Evolutionary conservation across 1,140 invertebrate genomes (phyloP), one percentile per base, ranked within the genome.

Genomic region (Diachasma alloeum): DNA sequence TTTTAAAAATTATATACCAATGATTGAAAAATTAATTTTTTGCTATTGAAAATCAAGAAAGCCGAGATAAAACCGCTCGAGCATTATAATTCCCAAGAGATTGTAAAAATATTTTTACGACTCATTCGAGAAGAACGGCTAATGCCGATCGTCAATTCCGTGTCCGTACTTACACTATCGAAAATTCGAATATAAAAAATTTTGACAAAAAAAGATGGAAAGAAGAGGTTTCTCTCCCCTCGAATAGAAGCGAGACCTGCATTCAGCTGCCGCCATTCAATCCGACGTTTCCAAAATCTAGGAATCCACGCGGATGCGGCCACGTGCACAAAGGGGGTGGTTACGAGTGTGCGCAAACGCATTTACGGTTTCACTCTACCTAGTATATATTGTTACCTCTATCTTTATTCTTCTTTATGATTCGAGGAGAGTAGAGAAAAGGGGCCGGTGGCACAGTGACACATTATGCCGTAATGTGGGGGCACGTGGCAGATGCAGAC

Each of bases 381-480:
- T 36, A 26, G 19, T 63, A 39, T 39, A 37, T 68, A 37, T 68
- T 68, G 26, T 68, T 10, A 17, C 15, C 4, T 68, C n/a, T 68
- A 68, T 68, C 36, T 68, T 36, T 68, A 37, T 68, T 68, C 17
- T 68, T 37, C 36, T 42, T 68, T 68, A 68, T 68, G 66, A 68
- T 68, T 68, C 31, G 74, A 75, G 46, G 48, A 42, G 2, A 59
- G 19, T 6, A 44, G 13, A 42, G 70, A 53, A n/a, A 31, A 36
- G 44, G 44, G 63, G 39, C 11, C 37, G 8, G 11, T 87, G 86
- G 85, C 87, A 89, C 86, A 87, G 87, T 89, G 86, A 88, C 86
- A 88, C 84, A 87, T 89, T 89, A 88, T 84, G 81, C 82, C 78
- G 81, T 87, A 87, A 87, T 88, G 83, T 86, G 44, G 83, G 75